Base-by-base conservation (phyloP, 2,888 invertebrate genomes). In the Pyralis farinalis region DNA sequence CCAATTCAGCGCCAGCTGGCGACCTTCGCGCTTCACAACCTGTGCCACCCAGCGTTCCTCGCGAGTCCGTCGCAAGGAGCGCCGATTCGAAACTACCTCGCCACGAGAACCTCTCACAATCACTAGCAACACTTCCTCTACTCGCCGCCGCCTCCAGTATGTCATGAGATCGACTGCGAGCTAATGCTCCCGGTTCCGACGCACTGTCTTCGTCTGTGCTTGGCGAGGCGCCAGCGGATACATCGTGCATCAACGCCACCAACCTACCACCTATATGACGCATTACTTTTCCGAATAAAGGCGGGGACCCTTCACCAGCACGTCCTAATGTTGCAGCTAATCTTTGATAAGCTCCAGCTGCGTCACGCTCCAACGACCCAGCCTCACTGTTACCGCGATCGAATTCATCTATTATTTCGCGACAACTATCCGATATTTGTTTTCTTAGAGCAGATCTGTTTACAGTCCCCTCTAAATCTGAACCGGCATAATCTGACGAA, bases 41-140 rank as follows among this genome's bases (percentile, higher is more conserved):
- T 33, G 93, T 93, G 41, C 93, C 93, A 22, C 92, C 92, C 43
- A 96, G 78, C 56, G 94, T 95, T 29, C 94, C 96, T 54, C 96
- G 90, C 6, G 96, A 96, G 75, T 97, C 96, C 1, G 96, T 95
- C 7, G 96, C 96, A 80, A 96, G 91, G 43, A 97, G 85, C 30
- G 97, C 96, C n/a, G 96, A 96, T 73, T 97, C 97, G 78, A 97
- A 97, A 82, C 96, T 96, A 54, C 97, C 97, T 47, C 96, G 92
- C 97, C 97, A 97, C 63, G 96, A 96, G 80, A 96, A 96, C 52
- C 96, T 90, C 73, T 97, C 97, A 87, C 96, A 94, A 69, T 96
- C 96, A 88, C 96, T 96, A 39, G 94, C 93, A 67, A 96, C 95
- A 63, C 93, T 92, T 30, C 84, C 88, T 51, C 88, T 76, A 65